Percentiles rank a stretch among this genome's conserved stretches.
phyloP scores from a whole-genome alignment of 2,888 invertebrate genomes.

The Cerastoderma edule region DNA sequence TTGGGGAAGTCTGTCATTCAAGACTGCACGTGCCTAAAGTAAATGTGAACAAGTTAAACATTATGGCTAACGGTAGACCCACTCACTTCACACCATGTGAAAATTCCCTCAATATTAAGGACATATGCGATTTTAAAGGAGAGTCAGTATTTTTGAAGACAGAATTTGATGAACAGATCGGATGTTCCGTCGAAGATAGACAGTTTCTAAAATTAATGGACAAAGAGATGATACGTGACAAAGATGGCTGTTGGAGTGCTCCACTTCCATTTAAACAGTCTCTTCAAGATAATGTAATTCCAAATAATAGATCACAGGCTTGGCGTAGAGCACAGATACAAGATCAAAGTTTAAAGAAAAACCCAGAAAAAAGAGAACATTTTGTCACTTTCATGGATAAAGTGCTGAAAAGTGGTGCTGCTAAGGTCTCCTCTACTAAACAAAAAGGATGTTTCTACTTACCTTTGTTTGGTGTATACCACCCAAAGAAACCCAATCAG shows the following conservation, averaged over 20 bases:
- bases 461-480: slow-evolving; percentile 42
- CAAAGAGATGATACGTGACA: neutral
- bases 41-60: slow-evolving; percentile 29
- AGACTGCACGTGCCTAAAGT: slow-evolving; percentile 36
- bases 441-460: slow-evolving; percentile 58
- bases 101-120: neutral
- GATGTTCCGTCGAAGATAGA: slow-evolving; percentile 13
- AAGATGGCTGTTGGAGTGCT: slow-evolving; percentile 1
- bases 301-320: slow-evolving; percentile 18
- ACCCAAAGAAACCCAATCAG: slow-evolving; percentile 42
- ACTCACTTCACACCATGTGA: slow-evolving; percentile 17
- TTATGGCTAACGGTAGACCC: slow-evolving; percentile 1
- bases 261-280: slow-evolving; percentile 4
- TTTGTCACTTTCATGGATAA: slow-evolving; percentile 28
- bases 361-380: slow-evolving; percentile 20
- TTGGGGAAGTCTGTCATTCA: slow-evolving; percentile 39
- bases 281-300: neutral
- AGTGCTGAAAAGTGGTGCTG: slow-evolving; percentile 25
- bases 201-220: slow-evolving; percentile 23
- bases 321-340: neutral
- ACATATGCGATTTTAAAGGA: neutral
- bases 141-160: slow-evolving; percentile 14
- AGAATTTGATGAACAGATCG: slow-evolving; percentile 16
- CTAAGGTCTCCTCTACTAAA: slow-evolving; percentile 13
- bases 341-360: slow-evolving; percentile 10